Evolutionary conservation across 2,113 vertebrate genomes (phyloP), one percentile per base, ranked within the genome.

Genomic region (Arvicanthis niloticus): DNA sequence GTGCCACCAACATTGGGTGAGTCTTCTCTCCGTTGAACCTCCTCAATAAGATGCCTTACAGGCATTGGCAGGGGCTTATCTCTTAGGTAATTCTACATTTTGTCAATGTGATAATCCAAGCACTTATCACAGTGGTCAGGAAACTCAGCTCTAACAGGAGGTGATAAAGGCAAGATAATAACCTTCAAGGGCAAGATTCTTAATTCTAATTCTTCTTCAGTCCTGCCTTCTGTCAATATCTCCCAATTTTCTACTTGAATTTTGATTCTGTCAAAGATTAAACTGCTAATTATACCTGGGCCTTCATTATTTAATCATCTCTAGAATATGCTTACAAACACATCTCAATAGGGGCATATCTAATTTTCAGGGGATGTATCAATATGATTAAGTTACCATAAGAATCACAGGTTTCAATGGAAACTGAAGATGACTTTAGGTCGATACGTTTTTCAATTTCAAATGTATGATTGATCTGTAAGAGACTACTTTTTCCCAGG

Each of bases 21-120:
- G 17, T 0, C 40, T 5, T 67, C 11, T 86, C 16, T 48, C 62
- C 17, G 37, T 48, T 48, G 34, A 48, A 3, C 5, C 1, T 48
- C 9, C 5, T 37, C 16, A 7, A 7, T 3, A 19, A 21, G 11
- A 48, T 31, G 2, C n/a, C 58, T 5, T 26, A 45, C 5, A 45
- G 2, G 3, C 12, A 29, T 84, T 5, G n/a, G 0, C 29, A 34
- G 13, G 19, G 8, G 2, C 31, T 48, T 48, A 11, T 86, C 0
- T 48, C 10, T 22, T 86, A 11, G 40, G 9, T 48, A 48, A 34
- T 21, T 86, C 17, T 34, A 48, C 17, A 37, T 65, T 2, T 37
- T 48, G 16, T 1, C 10, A 85, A 86, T 13, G 0, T 67, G 16
- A 34, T 13, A 67, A 85, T 84, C 0, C 24, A 17, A 84, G 60